Conservation (phyloP, 2,113 vertebrate species). For the Gopherus evgoodei region DNA sequence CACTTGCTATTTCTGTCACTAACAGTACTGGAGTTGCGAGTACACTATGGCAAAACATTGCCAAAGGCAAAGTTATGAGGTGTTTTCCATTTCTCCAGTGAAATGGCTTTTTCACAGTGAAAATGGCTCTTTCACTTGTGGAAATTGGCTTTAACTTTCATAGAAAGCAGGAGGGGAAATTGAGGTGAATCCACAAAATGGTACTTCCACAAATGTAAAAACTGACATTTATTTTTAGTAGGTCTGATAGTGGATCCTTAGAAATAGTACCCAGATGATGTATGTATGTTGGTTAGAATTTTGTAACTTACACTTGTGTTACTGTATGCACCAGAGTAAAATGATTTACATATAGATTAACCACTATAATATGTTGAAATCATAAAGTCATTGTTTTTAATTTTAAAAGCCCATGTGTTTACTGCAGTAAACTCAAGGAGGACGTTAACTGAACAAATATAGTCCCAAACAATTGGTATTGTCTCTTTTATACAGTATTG, state of each 20-base stretch:
- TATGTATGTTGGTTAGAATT: neutral
- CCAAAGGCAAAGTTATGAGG: neutral
- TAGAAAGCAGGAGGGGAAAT: accelerated
- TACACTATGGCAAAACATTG: neutral
- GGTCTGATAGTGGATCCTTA: neutral
- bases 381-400: neutral
- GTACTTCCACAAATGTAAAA: neutral
- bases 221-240: neutral
- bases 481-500: neutral
- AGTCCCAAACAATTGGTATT: neutral
- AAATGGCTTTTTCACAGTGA: neutral
- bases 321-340: neutral
- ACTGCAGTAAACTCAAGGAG: neutral
- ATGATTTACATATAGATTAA: neutral
- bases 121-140: neutral
- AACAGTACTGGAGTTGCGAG: neutral
- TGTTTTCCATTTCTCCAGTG: accelerated
- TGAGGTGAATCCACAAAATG: neutral
- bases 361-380: neutral
- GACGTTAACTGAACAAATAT: neutral
- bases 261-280: neutral
- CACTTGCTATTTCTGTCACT: neutral
- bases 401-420: neutral
- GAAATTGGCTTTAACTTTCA: accelerated
- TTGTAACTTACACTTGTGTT: neutral